These are phyloP conservation scores for Sylvietta virens DNA, from an alignment of 2,113 vertebrate species.

Conservation along the genomic window DNA sequence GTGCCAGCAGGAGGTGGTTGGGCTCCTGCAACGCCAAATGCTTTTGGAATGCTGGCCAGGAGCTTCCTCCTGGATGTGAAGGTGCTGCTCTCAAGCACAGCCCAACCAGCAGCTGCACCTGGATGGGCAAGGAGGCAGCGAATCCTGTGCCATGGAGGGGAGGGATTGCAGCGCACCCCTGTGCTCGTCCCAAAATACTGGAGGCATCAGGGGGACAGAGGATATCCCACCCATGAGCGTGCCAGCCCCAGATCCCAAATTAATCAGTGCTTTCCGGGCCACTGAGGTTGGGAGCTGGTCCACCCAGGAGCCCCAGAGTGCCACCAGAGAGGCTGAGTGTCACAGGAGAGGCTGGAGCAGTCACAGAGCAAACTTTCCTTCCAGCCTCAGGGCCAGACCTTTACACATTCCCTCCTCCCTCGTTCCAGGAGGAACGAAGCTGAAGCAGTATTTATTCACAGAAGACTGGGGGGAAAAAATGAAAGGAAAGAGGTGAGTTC, in stretches of 20 bases:
- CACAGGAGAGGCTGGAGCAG: neutral
- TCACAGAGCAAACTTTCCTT: neutral
- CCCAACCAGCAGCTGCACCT: neutral
- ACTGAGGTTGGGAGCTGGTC: neutral
- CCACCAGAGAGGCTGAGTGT: neutral
- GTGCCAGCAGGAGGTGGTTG: neutral
- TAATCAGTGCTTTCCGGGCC: fast-evolving
- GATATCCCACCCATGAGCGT: fast-evolving
- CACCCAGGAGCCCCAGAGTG: neutral
- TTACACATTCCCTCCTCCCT: neutral
- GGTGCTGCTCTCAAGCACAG: neutral
- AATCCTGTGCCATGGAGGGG: fast-evolving
- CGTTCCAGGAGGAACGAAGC: neutral
- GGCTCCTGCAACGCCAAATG: neutral
- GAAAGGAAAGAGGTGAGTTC: neutral
- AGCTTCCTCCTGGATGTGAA: neutral
- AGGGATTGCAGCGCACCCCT: neutral
- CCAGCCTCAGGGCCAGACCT: neutral
- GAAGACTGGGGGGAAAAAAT: neutral
- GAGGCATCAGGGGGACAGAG: neutral
- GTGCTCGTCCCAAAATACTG: neutral
- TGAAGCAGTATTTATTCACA: neutral
- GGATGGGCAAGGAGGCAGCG: neutral
- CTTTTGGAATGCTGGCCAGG: fast-evolving
- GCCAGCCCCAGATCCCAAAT: neutral